Base-by-base conservation (phyloP, 1,140 invertebrate genomes). In the Ips nitidus region DNA sequence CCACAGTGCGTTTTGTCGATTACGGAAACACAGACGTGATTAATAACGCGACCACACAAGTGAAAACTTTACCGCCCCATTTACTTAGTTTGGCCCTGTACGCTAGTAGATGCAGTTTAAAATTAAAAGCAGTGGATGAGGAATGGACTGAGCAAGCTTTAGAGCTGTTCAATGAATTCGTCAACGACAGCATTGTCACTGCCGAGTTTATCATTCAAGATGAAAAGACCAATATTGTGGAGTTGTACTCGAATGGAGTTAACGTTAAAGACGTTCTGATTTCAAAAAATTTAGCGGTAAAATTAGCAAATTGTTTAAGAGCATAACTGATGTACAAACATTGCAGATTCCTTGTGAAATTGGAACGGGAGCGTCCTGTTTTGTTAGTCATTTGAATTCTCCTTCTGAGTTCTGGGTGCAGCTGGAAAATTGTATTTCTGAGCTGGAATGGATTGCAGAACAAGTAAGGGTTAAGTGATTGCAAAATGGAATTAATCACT, bases 1-100 rank as follows among this genome's bases (percentile, higher is more conserved):
- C 86, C 7, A 90, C 90, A 1, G 87, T 94, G 0, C 84, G 88
- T 40, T 95, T 93, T 75, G 87, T 94, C 2, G 94, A 96, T 77
- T 94, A 89, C 77, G 94, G 94, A 4, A 92, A 91, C 70, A 90
- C 88, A 0, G 90, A 92, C 74, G 84, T 88, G 0, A 82, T 90
- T 0, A 83, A 87, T 45, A 88, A 87, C 60, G 61, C 71, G 36
- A 72, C 72, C 0, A 81, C 78, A 0, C 77, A 85, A 5, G 82
- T 91, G 1, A 90, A 89, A 74, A 79, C 82, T 4, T 79, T 91
- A 41, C 85, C 86, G 0, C 81, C 84, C 7, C 79, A 1, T 52
- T 59, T 74, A 37, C 43, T 72, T n/a, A 58, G 62, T n/a, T 45
- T 71, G 3, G 71, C 70, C 58, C 81, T 83, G 4, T 88, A 86